Percentiles rank a stretch among this genome's conserved stretches.
These are phyloP conservation scores for Choloepus hoffmanni DNA, from an alignment of 2,113 vertebrate genomes.

Conservation along the genomic window DNA sequence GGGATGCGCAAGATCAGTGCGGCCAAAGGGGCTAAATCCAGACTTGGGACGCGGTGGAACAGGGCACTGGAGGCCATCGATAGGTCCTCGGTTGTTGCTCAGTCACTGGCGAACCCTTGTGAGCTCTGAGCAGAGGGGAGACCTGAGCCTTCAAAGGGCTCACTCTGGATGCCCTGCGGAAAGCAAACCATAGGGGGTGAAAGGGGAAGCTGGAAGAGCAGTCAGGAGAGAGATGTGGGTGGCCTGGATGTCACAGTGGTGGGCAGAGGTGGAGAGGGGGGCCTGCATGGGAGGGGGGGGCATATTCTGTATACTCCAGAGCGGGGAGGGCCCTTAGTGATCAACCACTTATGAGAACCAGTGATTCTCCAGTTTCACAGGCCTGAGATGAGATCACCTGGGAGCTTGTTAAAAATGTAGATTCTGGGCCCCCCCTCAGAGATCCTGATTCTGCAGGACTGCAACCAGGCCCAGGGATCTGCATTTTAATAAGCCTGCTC, in stretches of 20 bases:
- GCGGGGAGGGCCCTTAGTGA: not conserved
- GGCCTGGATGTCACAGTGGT: fast-evolving
- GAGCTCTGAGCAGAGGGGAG: not conserved
- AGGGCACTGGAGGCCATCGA: not conserved
- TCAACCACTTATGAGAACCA: not conserved
- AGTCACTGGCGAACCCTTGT: fast-evolving
- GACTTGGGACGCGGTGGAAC: fast-evolving
- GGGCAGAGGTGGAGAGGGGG: not conserved
- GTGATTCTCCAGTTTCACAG: fast-evolving
- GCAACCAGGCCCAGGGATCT: not conserved
- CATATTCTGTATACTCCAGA: fast-evolving
- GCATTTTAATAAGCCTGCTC: not conserved
- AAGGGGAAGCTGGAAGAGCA: not conserved
- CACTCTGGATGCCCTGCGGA: fast-evolving
- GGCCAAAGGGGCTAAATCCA: not conserved
- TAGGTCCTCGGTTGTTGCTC: fast-evolving
- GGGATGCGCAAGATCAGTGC: not conserved
- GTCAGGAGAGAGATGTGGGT: fast-evolving
- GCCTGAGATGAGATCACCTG: not conserved
- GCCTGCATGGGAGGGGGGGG: not conserved
- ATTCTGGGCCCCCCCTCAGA: not conserved
- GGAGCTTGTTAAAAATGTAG: not conserved
- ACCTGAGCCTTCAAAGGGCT: fast-evolving
- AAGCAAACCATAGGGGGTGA: not conserved
- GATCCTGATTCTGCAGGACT: not conserved